phyloP scores from a whole-genome alignment of 1,140 invertebrate species.

The Macrotrachela quadricornifera region DNA sequence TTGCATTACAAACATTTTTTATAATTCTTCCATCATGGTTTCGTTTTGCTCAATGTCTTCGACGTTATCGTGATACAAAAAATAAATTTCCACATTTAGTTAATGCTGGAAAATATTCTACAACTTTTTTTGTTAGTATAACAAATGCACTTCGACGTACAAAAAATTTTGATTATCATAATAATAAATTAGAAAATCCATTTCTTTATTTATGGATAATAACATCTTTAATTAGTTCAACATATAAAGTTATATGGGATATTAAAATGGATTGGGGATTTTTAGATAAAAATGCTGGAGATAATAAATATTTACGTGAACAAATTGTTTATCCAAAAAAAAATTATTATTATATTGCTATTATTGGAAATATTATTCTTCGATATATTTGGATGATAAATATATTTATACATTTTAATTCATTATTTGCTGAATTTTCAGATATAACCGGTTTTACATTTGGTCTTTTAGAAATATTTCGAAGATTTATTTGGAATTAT shows the following conservation, averaged over 20 bases:
- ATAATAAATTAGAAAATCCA: constrained; percentile 27
- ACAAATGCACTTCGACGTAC: neutral
- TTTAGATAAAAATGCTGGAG: constrained; percentile 57
- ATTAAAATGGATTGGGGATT: constrained; percentile 96
- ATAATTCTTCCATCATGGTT: constrained; percentile 68
- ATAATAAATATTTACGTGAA: constrained; percentile 47
- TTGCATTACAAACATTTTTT: no score
- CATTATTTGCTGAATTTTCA: no score
- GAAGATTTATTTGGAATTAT: no score
- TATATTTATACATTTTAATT: constrained; percentile 10
- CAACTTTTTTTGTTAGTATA: constrained; percentile 71
- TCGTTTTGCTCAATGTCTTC: constrained; percentile 82
- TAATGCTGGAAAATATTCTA: constrained; percentile 95
- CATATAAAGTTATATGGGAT: constrained; percentile 77
- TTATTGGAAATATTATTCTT: constrained; percentile 76
- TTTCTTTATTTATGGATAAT: constrained; percentile 15
- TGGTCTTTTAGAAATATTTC: no score
- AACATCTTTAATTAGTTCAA: constrained; percentile 49
- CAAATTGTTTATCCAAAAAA: constrained; percentile 42
- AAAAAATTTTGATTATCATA: neutral
- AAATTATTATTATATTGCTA: constrained; percentile 83
- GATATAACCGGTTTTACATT: no score
- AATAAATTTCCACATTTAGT: constrained; percentile 77
- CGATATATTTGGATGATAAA: constrained; percentile 90
- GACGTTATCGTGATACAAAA: constrained; percentile 53